Base-by-base conservation (phyloP, 2,888 invertebrate genomes). In the Thereva nobilitata region DNA sequence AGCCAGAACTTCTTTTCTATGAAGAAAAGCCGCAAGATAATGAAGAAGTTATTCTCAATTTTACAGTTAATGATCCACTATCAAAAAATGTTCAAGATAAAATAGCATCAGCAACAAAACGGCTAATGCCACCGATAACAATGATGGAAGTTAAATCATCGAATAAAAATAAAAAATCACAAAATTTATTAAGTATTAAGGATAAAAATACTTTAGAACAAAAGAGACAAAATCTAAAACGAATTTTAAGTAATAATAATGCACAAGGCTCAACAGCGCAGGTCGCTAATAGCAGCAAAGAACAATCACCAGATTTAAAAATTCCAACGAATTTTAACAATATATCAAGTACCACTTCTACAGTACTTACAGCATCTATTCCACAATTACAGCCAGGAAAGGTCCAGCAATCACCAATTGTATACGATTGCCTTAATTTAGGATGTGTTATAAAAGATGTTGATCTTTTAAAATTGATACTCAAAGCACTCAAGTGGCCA, bases 401-500 rank as follows among this genome's bases (percentile, higher is more conserved):
- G 61, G 47, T 4, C 38, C 56, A 12, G n/a, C 61, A 23, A 12
- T 54, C 10, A 10, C 57, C 5, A 12, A 7, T 40, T 44, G 12
- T 54, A 42, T 78, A 79, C 8, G 75, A 78, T 47, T 67, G 67
- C 9, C 74, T 80, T 53, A 73, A 77, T 34, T 70, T 80, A 45
- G 80, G 80, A 2, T 76, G 77, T 67, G 79, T 80, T 4, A 80
- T 80, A 37, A 76, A 77, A 49, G 80, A 80, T 73, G 74, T 76
- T 6, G 81, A 80, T 67, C 72, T 80, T n/a, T 67, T 80, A 7
- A 78, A 75, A 63, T 73, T 80, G n/a, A 81, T 80, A 65, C 70
- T 81, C 4, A 80, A 79, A 68, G 80, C 81, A 0, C 71, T 80
- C 0, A 79, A 81, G 71, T 80, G 80, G 80, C 77, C 79, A 4